A percentile compares a stretch with the other conserved stretches of the same genome.
These are phyloP conservation scores for Craterocephalus amniculus DNA, from an alignment of 2,797 vertebrate genomes.

Conservation along the genomic window DNA sequence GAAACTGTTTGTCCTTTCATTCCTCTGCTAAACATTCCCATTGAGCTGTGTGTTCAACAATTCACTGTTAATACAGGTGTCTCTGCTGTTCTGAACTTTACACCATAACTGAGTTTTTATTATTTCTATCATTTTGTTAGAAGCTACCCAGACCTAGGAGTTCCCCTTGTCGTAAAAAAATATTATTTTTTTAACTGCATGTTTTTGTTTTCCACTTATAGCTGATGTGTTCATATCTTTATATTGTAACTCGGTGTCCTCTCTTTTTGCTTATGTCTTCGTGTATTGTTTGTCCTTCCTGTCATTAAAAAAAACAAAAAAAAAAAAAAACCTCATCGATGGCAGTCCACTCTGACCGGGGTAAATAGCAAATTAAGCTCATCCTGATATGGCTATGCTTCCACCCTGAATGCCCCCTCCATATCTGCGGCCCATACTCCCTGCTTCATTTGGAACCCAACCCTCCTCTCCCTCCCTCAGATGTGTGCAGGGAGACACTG, in stretches of 20 bases:
- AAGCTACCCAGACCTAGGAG: conserved; percentile 31
- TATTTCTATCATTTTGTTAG: conserved; percentile 14
- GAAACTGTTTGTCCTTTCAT: conserved; percentile 63
- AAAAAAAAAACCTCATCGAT: conserved; percentile 78
- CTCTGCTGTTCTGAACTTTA: conserved; percentile 33
- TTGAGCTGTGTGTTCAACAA: conserved; percentile 68
- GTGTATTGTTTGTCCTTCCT: conserved; percentile 84
- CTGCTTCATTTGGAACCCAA: conserved; percentile 59
- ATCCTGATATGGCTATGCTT: conserved; percentile 78
- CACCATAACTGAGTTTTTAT: conserved; percentile 43
- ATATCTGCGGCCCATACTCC: conserved; percentile 62
- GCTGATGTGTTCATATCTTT: conserved; percentile 73
- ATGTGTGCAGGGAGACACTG: conserved; percentile 67
- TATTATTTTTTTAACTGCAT: conserved; percentile 74
- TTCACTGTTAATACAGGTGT: conserved; percentile 62
- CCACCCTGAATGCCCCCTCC: conserved; percentile 68
- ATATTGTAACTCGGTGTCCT: conserved; percentile 82
- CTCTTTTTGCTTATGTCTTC: conserved; percentile 83
- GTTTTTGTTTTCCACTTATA: conserved; percentile 66
- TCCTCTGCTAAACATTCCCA: conserved; percentile 65
- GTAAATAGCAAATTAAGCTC: conserved; percentile 90
- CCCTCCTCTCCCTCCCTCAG: conserved; percentile 30
- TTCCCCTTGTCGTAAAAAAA: conserved; percentile 28
- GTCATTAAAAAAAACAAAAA: conserved; percentile 74
- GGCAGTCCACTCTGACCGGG: conserved; percentile 94